These are phyloP conservation scores for Automeris io DNA, from an alignment of 2,888 invertebrate genomes.

Conservation along the genomic window DNA sequence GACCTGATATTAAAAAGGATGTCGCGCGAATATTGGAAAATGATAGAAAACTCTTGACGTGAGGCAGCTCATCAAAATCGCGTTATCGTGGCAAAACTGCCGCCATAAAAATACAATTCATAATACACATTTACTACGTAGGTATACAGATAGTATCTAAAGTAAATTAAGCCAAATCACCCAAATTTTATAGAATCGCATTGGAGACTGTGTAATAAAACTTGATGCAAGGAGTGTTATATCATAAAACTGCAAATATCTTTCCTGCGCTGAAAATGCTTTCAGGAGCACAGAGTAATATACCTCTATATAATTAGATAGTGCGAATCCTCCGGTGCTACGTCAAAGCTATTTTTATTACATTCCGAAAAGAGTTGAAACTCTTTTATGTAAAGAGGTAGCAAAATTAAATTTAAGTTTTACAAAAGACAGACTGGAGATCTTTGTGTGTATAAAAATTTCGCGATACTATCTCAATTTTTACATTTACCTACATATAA, in stretches of 20 bases:
- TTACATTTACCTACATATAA: no score
- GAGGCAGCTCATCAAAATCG: neutral
- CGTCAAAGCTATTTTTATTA: neutral
- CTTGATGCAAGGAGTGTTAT: neutral
- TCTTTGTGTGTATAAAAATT: no score
- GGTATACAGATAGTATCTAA: no score
- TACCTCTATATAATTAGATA: neutral
- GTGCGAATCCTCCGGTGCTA: neutral
- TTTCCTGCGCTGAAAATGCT: neutral
- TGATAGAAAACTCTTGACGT: neutral
- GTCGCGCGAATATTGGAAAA: no score
- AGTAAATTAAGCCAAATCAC: neutral
- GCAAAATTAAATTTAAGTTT: no score
- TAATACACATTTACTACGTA: neutral
- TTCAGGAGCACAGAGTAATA: neutral
- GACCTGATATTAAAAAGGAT: neutral
- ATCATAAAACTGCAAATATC: constrained; percentile 2
- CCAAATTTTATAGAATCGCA: constrained; percentile 1
- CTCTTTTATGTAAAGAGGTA: neutral
- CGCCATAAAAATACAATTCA: neutral
- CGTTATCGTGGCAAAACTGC: neutral
- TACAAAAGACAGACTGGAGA: no score
- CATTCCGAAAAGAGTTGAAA: neutral
- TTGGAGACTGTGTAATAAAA: constrained; percentile 1
- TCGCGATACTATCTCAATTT: no score